phyloP scores from a whole-genome alignment of 1,140 invertebrate species.

The Zaprionus gabonicus region DNA sequence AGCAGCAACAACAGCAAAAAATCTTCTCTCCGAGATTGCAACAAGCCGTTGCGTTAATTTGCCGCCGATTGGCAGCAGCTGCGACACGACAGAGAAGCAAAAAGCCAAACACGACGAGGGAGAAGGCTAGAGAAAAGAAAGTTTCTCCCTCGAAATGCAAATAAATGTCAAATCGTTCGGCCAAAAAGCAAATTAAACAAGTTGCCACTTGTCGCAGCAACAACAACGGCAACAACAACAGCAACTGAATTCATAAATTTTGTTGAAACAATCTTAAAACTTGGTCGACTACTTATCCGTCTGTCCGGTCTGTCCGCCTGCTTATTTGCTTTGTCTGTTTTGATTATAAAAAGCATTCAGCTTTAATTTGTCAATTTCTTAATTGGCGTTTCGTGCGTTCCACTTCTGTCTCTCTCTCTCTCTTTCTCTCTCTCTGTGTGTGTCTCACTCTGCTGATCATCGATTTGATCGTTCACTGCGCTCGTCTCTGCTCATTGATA shows the following conservation, averaged over 20 bases:
- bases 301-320: slow-evolving; percentile 24
- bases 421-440: not conserved
- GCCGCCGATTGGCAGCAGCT: slow-evolving; percentile 78
- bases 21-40: slow-evolving; percentile 65
- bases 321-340: slow-evolving; percentile 83
- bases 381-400: slow-evolving; percentile 82
- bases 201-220: slow-evolving; percentile 30
- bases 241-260: slow-evolving; percentile 62
- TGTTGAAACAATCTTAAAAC: slow-evolving; percentile 48
- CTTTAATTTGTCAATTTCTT: slow-evolving; percentile 83
- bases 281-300: slow-evolving; percentile 28
- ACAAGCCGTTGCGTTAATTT: slow-evolving; percentile 83
- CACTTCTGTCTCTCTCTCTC: slow-evolving; percentile 45
- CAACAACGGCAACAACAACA: slow-evolving; percentile 38
- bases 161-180: slow-evolving; percentile 17
- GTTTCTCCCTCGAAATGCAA: slow-evolving; percentile 44
- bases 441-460: slow-evolving; percentile 18
- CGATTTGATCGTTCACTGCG: slow-evolving; percentile 46
- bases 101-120: not conserved
- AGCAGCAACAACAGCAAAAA: slow-evolving; percentile 29
- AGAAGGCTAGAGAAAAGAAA: slow-evolving; percentile 50
- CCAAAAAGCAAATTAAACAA: slow-evolving; percentile 57
- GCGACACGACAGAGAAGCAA: not conserved
- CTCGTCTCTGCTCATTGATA: slow-evolving; percentile 66
- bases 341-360: slow-evolving; percentile 83